A percentile compares a stretch with the other conserved stretches of the same genome.
These are phyloP conservation scores for Sinodicranocentrus sp. DNA, from an alignment of 2,888 invertebrate genomes.

Conservation along the genomic window DNA sequence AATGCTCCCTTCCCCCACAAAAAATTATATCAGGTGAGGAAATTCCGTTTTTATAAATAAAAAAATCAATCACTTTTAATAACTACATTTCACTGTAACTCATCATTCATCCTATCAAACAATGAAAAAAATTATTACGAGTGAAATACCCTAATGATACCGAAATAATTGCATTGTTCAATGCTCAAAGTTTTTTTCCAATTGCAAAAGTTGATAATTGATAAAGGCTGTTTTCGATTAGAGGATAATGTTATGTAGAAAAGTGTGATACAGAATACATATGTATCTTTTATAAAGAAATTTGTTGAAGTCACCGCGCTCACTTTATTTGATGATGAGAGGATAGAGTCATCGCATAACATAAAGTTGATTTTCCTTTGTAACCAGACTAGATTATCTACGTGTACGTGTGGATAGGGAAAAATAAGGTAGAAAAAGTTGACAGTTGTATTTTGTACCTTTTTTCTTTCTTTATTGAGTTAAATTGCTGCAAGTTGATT, in stretches of 20 bases:
- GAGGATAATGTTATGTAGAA: too few relatives aligned
- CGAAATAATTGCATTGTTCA: slow-evolving; percentile 27
- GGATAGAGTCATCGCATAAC: not conserved
- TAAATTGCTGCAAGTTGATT: slow-evolving; percentile 3
- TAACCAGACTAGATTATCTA: too few relatives aligned
- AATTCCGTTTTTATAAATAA: slow-evolving; percentile 7
- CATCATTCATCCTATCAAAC: slow-evolving; percentile 2
- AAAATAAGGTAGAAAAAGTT: not conserved
- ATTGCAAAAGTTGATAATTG: too few relatives aligned
- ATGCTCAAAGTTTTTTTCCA: too few relatives aligned
- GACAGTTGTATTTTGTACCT: not conserved
- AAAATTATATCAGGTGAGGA: too few relatives aligned
- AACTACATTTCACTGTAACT: slow-evolving; percentile 50
- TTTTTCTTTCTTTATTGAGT: not conserved
- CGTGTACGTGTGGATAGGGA: too few relatives aligned
- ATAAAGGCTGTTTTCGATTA: too few relatives aligned
- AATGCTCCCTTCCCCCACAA: too few relatives aligned
- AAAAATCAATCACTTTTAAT: slow-evolving; percentile 45
- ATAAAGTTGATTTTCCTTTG: too few relatives aligned
- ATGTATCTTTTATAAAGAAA: too few relatives aligned
- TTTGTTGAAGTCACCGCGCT: too few relatives aligned
- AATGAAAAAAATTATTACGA: slow-evolving; percentile 25
- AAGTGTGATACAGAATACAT: too few relatives aligned
- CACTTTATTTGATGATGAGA: slow-evolving; percentile 15
- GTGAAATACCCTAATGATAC: slow-evolving; percentile 39